Conservation (phyloP, 2,888 invertebrate genomes). For the Teinopalpus imperialis region DNA sequence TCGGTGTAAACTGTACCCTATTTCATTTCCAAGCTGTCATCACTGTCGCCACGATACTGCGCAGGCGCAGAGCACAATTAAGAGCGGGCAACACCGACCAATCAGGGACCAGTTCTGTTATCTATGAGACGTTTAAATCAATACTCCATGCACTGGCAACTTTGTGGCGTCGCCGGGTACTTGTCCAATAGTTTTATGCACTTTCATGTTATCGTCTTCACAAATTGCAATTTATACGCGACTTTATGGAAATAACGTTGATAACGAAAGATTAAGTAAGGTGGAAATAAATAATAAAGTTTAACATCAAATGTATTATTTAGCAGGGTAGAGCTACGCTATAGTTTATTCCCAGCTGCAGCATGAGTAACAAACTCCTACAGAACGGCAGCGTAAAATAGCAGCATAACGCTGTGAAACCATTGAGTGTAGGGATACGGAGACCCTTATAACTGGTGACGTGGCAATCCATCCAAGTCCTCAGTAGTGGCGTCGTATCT, state of each 20-base stretch:
- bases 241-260: neutral
- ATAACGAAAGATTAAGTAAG: slow-evolving; percentile 1
- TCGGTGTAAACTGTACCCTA: slow-evolving; percentile 39
- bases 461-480: too few species aligned
- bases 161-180: slow-evolving; percentile 16
- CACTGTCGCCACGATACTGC: slow-evolving; percentile 33
- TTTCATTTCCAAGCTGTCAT: slow-evolving; percentile 55
- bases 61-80: slow-evolving; percentile 54
- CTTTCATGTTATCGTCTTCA: slow-evolving; percentile 12
- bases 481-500: too few species aligned
- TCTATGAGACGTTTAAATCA: slow-evolving; percentile 27
- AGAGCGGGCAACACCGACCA: slow-evolving; percentile 48
- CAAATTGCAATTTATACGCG: slow-evolving; percentile 25
- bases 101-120: slow-evolving; percentile 46
- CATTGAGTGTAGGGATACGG: too few species aligned
- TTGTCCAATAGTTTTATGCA: slow-evolving; percentile 18
- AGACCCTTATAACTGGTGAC: too few species aligned
- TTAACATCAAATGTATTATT: too few species aligned
- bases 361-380: too few species aligned
- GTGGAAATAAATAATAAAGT: too few species aligned
- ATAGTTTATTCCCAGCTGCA: too few species aligned
- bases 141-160: slow-evolving; percentile 20
- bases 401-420: too few species aligned
- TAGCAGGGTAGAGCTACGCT: too few species aligned
- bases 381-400: too few species aligned